Evolutionary conservation across 2,113 vertebrate genomes (phyloP).

Genomic region (Oreochromis tanganicae): DNA sequence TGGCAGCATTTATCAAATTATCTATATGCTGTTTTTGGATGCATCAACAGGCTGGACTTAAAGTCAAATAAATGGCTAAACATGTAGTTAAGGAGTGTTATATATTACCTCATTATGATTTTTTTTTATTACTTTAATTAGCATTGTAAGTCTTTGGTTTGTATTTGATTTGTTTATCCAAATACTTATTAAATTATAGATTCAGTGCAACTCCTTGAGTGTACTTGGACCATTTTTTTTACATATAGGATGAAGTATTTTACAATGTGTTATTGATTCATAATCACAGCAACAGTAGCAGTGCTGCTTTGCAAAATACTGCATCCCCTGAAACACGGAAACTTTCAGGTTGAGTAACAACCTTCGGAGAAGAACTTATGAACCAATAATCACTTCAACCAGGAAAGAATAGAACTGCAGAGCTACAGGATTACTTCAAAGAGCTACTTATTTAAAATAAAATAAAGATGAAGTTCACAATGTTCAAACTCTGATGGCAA

Average conservation of each 20-base stretch:
- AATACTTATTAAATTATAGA: neutral
- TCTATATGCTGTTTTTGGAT: neutral
- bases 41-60: neutral
- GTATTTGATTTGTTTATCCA: neutral
- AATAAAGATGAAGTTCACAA: neutral
- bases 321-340: neutral
- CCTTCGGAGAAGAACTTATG: neutral
- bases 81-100: neutral
- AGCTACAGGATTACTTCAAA: rapidly evolving
- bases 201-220: neutral
- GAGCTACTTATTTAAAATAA: neutral
- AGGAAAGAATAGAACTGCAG: rapidly evolving
- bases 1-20: constrained; percentile 12
- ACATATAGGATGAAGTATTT: neutral
- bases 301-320: neutral
- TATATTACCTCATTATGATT: neutral
- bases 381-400: neutral
- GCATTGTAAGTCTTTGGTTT: neutral
- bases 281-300: neutral
- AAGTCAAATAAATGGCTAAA: neutral
- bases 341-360: neutral
- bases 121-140: neutral
- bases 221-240: neutral
- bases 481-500: rapidly evolving
- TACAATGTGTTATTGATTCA: neutral